Percentiles rank a stretch among this genome's conserved stretches.
Evolutionary conservation across 2,113 vertebrate species (phyloP).

Genomic region (Hemicordylus capensis): DNA sequence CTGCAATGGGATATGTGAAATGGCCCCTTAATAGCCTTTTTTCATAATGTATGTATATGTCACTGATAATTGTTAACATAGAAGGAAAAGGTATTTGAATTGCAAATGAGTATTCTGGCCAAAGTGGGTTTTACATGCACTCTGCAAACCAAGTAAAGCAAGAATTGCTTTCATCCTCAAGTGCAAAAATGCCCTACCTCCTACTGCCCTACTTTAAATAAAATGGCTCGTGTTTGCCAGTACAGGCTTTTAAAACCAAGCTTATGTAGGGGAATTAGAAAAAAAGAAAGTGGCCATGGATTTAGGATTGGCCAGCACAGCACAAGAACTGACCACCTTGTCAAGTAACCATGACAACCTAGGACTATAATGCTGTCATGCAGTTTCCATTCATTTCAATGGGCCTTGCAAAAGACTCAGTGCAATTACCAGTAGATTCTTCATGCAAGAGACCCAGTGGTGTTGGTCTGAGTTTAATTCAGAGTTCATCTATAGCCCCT

Average conservation of each 20-base stretch:
- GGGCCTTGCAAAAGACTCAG: not conserved
- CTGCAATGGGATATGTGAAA: not conserved
- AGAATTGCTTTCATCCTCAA: no score
- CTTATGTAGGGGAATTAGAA: not conserved
- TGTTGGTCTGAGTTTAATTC: not conserved
- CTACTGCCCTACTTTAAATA: not conserved
- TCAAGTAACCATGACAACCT: slow-evolving; percentile 12
- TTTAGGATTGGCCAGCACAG: not conserved
- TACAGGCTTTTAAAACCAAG: not conserved
- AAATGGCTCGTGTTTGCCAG: no score
- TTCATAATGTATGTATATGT: not conserved
- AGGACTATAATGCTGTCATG: not conserved
- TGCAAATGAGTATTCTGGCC: not conserved
- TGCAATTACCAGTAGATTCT: no score
- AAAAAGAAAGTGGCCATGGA: not conserved
- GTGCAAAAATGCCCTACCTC: not conserved
- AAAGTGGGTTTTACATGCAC: not conserved
- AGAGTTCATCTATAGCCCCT: no score
- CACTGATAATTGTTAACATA: not conserved
- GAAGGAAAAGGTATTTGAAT: not conserved
- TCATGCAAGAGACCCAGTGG: no score
- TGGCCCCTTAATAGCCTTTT: not conserved
- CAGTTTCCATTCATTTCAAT: not conserved
- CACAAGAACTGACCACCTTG: not conserved
- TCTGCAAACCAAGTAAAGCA: not conserved